Percentiles rank a stretch among this genome's conserved stretches.
phyloP scores from a whole-genome alignment of 2,888 invertebrate species.

The Cryptocheilus praepositus region DNA sequence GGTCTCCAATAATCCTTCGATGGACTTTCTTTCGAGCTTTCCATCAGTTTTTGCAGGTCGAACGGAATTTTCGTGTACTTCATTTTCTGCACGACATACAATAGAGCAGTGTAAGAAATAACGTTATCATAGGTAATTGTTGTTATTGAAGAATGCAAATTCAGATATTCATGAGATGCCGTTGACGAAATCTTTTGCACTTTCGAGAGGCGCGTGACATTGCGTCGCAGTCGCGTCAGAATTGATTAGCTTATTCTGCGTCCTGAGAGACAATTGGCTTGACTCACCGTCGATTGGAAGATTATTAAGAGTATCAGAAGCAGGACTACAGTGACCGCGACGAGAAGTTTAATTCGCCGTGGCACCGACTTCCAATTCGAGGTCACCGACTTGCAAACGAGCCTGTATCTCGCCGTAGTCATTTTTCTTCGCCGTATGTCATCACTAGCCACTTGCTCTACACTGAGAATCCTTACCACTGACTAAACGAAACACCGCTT shows the following conservation, averaged over 20 bases:
- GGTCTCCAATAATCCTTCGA: slow-evolving; percentile 38
- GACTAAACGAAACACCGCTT: too few relatives aligned
- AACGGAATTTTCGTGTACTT: too few relatives aligned
- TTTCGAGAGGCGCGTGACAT: not conserved
- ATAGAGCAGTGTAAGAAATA: too few relatives aligned
- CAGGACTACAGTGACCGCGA: not conserved
- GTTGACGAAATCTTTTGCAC: not conserved
- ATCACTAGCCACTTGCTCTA: too few relatives aligned
- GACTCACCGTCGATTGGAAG: slow-evolving; percentile 14
- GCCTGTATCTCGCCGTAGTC: not conserved
- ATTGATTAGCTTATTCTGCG: not conserved
- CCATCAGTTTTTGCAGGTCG: too few relatives aligned
- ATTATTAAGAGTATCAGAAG: not conserved
- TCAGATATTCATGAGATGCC: not conserved
- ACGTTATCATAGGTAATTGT: too few relatives aligned
- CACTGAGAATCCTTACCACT: too few relatives aligned
- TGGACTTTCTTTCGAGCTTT: not conserved
- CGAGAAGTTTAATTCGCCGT: slow-evolving; percentile 22
- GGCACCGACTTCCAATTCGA: not conserved
- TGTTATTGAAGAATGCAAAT: too few relatives aligned
- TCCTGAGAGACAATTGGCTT: slow-evolving; percentile 1
- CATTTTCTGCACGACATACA: too few relatives aligned
- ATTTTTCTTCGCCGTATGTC: too few relatives aligned
- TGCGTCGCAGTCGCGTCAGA: not conserved
- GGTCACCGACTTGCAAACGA: not conserved